Percentiles rank a stretch among this genome's conserved stretches.
phyloP scores from a whole-genome alignment of 2,888 invertebrate genomes.

The Caenorhabditis panamensis region DNA sequence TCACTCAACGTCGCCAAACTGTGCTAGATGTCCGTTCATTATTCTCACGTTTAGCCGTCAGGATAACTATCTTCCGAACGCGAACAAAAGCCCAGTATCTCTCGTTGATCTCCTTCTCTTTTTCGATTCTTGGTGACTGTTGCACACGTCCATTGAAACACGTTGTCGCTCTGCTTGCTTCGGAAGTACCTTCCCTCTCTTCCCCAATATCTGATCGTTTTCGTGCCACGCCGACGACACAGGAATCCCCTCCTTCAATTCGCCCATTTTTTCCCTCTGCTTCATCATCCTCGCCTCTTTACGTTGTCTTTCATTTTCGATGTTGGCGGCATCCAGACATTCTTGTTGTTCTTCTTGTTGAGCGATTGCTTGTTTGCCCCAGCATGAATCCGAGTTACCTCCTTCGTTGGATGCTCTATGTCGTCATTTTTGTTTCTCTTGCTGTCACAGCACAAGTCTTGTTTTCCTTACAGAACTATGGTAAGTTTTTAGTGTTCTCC shows the following conservation, averaged over 20 bases:
- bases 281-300: background rate
- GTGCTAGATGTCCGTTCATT: background rate
- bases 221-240: background rate
- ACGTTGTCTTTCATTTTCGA: slow-evolving; percentile 12
- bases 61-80: background rate
- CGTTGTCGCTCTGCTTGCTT: no score
- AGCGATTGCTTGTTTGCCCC: background rate
- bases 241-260: background rate
- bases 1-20: background rate
- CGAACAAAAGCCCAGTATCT: slow-evolving; percentile 8
- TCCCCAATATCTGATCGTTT: slow-evolving; percentile 2
- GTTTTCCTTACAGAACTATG: slow-evolving; percentile 5
- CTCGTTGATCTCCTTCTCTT: background rate
- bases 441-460: slow-evolving; percentile 12
- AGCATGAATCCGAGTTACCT: slow-evolving; percentile 42
- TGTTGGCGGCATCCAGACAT: slow-evolving; percentile 5
- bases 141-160: background rate
- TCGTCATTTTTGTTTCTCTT: slow-evolving; percentile 21
- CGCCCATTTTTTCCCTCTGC: background rate
- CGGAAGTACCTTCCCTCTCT: background rate
- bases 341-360: background rate
- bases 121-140: background rate
- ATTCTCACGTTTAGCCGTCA: background rate
- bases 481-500: slow-evolving; percentile 21
- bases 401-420: slow-evolving; percentile 21